A percentile compares a stretch with the other conserved stretches of the same genome.
These are phyloP conservation scores for Drosophila sproati DNA, from an alignment of 1,140 invertebrate genomes.

Conservation along the genomic window DNA sequence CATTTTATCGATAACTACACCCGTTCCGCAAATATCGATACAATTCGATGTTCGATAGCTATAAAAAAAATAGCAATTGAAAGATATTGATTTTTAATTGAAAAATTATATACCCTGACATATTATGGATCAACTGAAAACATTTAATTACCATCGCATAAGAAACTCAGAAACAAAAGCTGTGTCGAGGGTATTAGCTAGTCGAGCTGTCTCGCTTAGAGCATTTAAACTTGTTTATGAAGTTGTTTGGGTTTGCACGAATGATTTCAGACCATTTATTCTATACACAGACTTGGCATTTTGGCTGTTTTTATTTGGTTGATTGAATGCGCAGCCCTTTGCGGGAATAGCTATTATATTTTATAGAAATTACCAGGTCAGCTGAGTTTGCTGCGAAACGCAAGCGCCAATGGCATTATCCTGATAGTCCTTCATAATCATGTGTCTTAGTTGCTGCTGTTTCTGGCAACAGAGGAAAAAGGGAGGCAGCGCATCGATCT, in stretches of 20 bases:
- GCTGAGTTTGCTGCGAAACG: slow-evolving; percentile 11
- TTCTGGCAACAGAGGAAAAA: slow-evolving; percentile 43
- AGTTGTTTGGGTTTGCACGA: not conserved
- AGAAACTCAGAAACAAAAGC: too few relatives aligned
- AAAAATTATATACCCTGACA: too few relatives aligned
- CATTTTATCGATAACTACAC: too few relatives aligned
- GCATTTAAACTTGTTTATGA: not conserved
- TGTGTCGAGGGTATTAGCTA: not conserved
- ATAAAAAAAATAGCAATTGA: too few relatives aligned
- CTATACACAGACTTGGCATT: not conserved
- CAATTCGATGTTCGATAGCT: too few relatives aligned
- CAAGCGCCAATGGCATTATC: not conserved
- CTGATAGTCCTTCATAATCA: not conserved
- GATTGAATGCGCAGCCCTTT: not conserved
- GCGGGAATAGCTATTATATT: not conserved
- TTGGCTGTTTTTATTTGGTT: not conserved
- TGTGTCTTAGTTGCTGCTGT: slow-evolving; percentile 32
- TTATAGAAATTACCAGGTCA: slow-evolving; percentile 8
- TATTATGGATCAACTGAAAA: too few relatives aligned
- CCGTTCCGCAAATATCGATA: too few relatives aligned
- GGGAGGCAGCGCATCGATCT: slow-evolving; percentile 63
- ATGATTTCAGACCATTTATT: slow-evolving; percentile 3
- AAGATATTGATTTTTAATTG: too few relatives aligned
- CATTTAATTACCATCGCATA: too few relatives aligned
- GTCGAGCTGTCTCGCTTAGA: not conserved